These are phyloP conservation scores for Drusus annulatus DNA, from an alignment of 1,140 invertebrate genomes.

Conservation along the genomic window DNA sequence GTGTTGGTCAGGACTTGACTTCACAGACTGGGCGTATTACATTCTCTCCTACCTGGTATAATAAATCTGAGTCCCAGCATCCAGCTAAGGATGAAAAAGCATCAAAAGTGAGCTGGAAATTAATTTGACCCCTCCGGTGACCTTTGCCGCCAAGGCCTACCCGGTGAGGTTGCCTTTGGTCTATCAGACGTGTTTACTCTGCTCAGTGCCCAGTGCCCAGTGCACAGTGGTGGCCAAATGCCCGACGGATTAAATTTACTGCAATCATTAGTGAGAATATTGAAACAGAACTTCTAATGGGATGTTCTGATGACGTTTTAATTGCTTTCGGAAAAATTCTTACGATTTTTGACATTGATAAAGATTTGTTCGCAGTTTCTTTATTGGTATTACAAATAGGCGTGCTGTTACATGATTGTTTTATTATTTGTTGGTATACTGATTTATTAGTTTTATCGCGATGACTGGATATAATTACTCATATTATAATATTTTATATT, in stretches of 20 bases:
- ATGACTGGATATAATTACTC: too few relatives aligned
- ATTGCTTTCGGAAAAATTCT: constrained; percentile 13
- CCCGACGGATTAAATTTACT: constrained; percentile 4
- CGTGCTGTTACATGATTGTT: not conserved
- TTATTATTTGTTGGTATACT: too few relatives aligned
- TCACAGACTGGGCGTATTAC: constrained; percentile 32
- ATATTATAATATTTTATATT: too few relatives aligned
- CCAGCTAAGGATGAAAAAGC: constrained; percentile 47
- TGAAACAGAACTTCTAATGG: constrained; percentile 2
- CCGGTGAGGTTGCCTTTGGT: constrained; percentile 26
- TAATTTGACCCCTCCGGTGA: constrained; percentile 56
- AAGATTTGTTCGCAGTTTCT: not conserved
- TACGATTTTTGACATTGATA: constrained; percentile 1
- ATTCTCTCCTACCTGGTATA: constrained; percentile 47
- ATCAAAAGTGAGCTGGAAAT: constrained; percentile 54
- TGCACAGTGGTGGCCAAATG: constrained; percentile 23
- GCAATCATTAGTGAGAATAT: not conserved
- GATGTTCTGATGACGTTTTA: not conserved
- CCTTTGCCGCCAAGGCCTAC: constrained; percentile 46
- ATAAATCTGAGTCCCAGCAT: constrained; percentile 51
- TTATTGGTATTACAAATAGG: not conserved
- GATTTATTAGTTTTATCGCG: too few relatives aligned
- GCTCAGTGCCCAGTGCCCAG: not conserved
- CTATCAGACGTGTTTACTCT: constrained; percentile 41
- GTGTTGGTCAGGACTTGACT: not conserved